Percentiles rank a stretch among this genome's conserved stretches.
Evolutionary conservation across 2,113 vertebrate species (phyloP).

Genomic region (Jaculus jaculus): DNA sequence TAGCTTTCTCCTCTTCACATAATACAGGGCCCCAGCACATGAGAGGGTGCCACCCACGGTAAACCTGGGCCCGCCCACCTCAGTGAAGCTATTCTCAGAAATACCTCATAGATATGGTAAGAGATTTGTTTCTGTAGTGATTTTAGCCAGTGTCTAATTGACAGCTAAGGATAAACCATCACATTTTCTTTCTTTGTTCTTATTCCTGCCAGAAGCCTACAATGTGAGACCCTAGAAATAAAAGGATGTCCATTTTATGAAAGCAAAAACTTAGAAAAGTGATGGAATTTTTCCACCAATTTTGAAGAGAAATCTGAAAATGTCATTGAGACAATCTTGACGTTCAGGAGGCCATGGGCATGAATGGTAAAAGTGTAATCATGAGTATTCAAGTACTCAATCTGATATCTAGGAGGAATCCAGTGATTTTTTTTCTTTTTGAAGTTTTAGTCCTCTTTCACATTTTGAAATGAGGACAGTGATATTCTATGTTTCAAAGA

Average conservation of each 20-base stretch:
- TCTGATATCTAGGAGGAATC: background rate
- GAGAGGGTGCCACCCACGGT: no score
- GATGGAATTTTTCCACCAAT: background rate
- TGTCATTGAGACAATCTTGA: background rate
- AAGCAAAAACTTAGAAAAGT: background rate
- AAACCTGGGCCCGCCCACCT: no score
- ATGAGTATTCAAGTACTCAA: background rate
- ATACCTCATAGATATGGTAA: no score
- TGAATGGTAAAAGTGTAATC: background rate
- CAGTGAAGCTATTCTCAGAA: no score
- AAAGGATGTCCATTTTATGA: background rate
- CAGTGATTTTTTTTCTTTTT: background rate
- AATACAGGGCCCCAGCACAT: no score
- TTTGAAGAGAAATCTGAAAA: background rate
- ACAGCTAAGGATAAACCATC: no score
- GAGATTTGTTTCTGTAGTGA: no score
- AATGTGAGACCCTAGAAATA: background rate
- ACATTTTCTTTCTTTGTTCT: background rate
- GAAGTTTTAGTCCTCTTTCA: background rate
- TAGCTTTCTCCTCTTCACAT: no score
- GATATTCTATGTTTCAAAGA: background rate
- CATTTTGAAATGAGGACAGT: background rate
- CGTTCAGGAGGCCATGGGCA: background rate
- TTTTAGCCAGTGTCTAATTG: no score
- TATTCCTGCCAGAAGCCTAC: background rate